Conservation (phyloP, 2,888 invertebrate species). For the Notodonta ziczac region DNA sequence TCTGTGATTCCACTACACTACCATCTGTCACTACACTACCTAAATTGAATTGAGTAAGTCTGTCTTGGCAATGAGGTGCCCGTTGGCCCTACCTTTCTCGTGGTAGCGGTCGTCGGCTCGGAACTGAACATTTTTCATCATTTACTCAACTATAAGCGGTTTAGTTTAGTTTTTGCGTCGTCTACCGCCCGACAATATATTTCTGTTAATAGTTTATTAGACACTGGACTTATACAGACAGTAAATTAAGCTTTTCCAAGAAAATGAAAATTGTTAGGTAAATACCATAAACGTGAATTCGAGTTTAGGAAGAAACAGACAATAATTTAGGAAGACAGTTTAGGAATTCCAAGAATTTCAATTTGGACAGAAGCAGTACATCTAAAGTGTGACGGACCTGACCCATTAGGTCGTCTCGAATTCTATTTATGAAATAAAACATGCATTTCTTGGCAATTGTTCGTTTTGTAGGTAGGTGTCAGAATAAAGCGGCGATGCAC, state of each 20-base stretch:
- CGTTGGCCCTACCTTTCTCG: background rate
- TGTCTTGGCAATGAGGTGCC: no score
- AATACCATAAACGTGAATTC: no score
- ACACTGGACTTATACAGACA: conserved; percentile 28
- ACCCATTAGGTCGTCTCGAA: background rate
- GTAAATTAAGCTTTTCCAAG: no score
- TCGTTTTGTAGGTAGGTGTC: background rate
- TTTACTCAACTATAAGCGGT: conserved; percentile 67
- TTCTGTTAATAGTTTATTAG: conserved; percentile 59
- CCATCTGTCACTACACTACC: no score
- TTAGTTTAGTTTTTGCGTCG: conserved; percentile 63
- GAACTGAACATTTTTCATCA: conserved; percentile 68
- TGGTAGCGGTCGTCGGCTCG: conserved; percentile 42
- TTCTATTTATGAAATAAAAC: background rate
- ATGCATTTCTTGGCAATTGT: conserved; percentile 4
- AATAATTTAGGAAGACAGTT: no score
- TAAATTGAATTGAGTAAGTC: no score
- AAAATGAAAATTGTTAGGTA: background rate
- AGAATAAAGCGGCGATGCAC: no score
- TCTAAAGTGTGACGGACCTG: background rate
- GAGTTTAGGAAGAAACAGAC: no score
- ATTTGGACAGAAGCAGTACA: no score
- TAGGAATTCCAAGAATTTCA: no score
- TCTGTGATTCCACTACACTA: no score
- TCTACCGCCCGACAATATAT: conserved; percentile 55